Evolutionary conservation across 2,797 vertebrate species (phyloP).

Genomic region (Sebastes taczanowskii): DNA sequence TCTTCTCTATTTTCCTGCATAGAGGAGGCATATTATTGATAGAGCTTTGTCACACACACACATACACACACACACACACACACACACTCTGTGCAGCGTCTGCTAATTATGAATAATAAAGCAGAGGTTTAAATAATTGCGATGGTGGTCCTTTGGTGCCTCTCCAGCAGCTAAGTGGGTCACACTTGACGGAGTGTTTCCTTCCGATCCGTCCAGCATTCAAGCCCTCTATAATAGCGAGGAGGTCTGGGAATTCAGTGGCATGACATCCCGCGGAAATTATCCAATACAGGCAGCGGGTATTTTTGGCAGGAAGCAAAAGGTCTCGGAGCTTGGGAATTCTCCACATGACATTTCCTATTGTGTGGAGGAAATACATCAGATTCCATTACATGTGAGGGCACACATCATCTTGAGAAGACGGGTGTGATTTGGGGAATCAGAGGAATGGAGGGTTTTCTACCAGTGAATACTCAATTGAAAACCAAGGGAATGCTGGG

Average conservation of each 20-base stretch:
- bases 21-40: constrained; percentile 31
- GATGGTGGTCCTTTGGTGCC: constrained; percentile 72
- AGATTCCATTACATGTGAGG: constrained; percentile 48
- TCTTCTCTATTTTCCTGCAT: constrained; percentile 35
- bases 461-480: not conserved
- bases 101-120: constrained; percentile 84
- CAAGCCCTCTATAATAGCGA: constrained; percentile 50
- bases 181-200: constrained; percentile 77
- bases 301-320: constrained; percentile 56
- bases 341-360: constrained; percentile 38
- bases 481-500: not conserved
- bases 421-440: constrained; percentile 14
- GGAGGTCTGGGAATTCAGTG: constrained; percentile 50
- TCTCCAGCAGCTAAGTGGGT: constrained; percentile 81
- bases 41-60: constrained; percentile 22
- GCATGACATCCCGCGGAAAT: constrained; percentile 49
- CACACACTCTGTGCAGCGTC: constrained; percentile 34
- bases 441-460: constrained; percentile 1
- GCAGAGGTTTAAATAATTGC: constrained; percentile 78
- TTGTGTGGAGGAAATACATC: constrained; percentile 45
- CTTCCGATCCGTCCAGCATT: constrained; percentile 57
- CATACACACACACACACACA: constrained; percentile 2
- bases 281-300: constrained; percentile 48
- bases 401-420: constrained; percentile 18
- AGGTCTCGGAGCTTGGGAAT: constrained; percentile 52